Evolutionary conservation across 2,113 vertebrate species (phyloP), one percentile per base, ranked within the genome.

Genomic region (Alaudala cheleensis): DNA sequence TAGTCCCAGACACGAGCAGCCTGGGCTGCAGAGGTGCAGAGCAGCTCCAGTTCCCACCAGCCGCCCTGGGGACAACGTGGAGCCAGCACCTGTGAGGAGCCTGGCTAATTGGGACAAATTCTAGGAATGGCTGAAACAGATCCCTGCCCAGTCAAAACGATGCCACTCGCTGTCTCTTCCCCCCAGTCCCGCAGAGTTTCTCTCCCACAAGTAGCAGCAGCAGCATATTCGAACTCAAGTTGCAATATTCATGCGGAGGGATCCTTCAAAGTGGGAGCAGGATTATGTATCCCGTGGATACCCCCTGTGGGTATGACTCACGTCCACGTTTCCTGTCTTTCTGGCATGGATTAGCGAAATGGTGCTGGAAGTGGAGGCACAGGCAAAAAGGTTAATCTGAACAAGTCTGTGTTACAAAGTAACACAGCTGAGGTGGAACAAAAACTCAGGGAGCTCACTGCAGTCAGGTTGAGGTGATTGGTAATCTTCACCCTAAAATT

Each of bases 1-100:
- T 92, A 88, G 90, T 93, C 83, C 80, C 83, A 96, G 92, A 70
- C 88, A 81, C 4, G 14, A 86, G 45, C 67, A 76, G 86, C 81
- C 88, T 77, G 82, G 86, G 64, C 88, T 82, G 66, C 51, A 56
- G 64, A 81, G 85, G 47, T 57, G 57, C 5, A 0, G 69, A 92
- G 56, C 81, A 78, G 50, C 77, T 81, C 82, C 37, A 49, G 33
- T 13, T 95, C 81, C 70, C 56, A 62, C 39, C 77, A 57, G 61
- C 65, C 0, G 0, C 88, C 60, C 90, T 61, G 39, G 62, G 85
- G 90, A 92, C 54, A 21, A 5, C 0, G 0, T 39, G 60, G 77
- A 93, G 47, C 56, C 87, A 67, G 66, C 42, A 81, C 39, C 79
- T 78, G 62, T 20, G 60, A 83, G 72, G 23, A 90, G 25, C n/a